Percentiles rank a stretch among this genome's conserved stretches.
phyloP scores from a whole-genome alignment of 2,888 invertebrate species.

The Brachyptera putata region DNA sequence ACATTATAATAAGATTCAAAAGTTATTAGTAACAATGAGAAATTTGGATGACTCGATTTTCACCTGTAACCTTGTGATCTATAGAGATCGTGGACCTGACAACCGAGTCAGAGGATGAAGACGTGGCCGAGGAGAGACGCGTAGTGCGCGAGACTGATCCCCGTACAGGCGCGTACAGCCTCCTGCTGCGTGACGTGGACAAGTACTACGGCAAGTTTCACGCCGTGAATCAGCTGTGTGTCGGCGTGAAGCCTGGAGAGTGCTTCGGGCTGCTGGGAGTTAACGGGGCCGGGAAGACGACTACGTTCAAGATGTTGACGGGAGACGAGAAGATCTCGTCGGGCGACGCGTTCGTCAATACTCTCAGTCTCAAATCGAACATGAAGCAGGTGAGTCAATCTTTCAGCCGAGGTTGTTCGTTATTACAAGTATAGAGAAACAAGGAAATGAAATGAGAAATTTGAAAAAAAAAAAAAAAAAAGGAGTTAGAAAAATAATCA shows the following conservation, averaged over 20 bases:
- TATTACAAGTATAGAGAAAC: no score
- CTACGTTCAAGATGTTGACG: slow-evolving; percentile 87
- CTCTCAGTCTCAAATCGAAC: slow-evolving; percentile 43
- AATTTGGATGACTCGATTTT: no score
- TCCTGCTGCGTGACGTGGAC: slow-evolving; percentile 48
- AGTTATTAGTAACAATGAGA: no score
- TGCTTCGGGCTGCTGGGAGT: slow-evolving; percentile 80
- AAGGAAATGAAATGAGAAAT: no score
- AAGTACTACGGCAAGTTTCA: slow-evolving; percentile 70
- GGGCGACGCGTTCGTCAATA: slow-evolving; percentile 66
- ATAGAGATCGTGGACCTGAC: no score
- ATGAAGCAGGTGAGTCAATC: slow-evolving; percentile 38
- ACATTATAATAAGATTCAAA: no score
- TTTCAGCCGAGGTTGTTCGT: no score
- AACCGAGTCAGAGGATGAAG: slow-evolving; percentile 35
- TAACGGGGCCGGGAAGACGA: slow-evolving; percentile 84
- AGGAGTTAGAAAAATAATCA: no score
- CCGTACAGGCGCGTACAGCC: slow-evolving; percentile 32
- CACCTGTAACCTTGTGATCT: no score
- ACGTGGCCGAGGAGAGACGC: slow-evolving; percentile 36
- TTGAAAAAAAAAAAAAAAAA: no score
- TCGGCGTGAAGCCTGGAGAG: slow-evolving; percentile 66
- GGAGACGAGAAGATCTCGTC: slow-evolving; percentile 69
- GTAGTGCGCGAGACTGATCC: slow-evolving; percentile 33
- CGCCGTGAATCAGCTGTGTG: slow-evolving; percentile 68